phyloP scores from a whole-genome alignment of 2,888 invertebrate species.

The Agrochola litura region DNA sequence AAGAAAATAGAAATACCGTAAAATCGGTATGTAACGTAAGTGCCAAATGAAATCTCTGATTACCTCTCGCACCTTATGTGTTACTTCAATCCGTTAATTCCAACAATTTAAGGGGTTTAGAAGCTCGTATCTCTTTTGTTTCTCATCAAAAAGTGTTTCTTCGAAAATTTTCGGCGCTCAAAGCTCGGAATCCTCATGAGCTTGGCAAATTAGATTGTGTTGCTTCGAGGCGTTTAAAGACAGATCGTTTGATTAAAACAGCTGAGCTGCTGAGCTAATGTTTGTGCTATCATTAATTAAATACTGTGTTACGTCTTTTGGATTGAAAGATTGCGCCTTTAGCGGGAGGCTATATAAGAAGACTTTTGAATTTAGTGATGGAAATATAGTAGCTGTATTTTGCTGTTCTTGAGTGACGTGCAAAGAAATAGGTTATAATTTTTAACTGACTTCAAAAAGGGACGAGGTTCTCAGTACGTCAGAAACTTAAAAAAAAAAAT shows the following conservation, averaged over 20 bases:
- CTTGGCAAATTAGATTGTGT: slow-evolving; percentile 58
- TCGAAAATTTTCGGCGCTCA: slow-evolving; percentile 43
- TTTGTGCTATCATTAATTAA: slow-evolving; percentile 60
- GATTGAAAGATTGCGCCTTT: slow-evolving; percentile 28
- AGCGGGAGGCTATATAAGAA: background rate
- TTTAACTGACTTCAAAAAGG: too few relatives aligned
- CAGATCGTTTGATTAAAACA: slow-evolving; percentile 59
- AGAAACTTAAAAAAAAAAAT: too few relatives aligned
- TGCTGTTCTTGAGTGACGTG: background rate
- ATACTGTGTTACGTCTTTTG: slow-evolving; percentile 19
- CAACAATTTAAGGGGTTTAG: slow-evolving; percentile 20
- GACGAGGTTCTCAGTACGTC: too few relatives aligned
- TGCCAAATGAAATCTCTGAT: background rate
- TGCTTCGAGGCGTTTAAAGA: slow-evolving; percentile 51
- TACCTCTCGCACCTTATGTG: background rate
- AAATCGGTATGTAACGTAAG: background rate
- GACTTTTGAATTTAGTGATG: slow-evolving; percentile 3
- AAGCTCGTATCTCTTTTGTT: slow-evolving; percentile 32
- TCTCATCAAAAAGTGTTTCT: slow-evolving; percentile 36
- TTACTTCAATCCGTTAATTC: slow-evolving; percentile 10
- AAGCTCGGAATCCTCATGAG: slow-evolving; percentile 54
- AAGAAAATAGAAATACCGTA: too few relatives aligned
- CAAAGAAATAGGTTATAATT: background rate
- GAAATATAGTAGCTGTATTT: background rate
- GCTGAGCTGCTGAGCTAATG: slow-evolving; percentile 48